phyloP scores from a whole-genome alignment of 2,888 invertebrate genomes.

The Macroteleia sp. region DNA sequence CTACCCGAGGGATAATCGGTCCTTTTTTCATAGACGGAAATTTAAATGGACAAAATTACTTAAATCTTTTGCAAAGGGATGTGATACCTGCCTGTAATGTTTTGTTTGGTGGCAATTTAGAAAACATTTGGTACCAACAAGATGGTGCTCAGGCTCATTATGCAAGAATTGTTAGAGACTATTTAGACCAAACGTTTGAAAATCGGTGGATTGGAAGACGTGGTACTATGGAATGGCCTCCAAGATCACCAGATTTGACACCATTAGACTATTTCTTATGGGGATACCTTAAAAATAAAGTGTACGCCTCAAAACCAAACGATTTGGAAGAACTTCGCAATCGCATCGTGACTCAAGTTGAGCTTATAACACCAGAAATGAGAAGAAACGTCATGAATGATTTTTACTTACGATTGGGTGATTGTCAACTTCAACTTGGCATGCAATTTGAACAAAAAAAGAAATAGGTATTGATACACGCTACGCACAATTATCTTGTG shows the following conservation, averaged over 20 bases:
- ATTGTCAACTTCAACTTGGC: no score
- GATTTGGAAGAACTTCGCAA: no score
- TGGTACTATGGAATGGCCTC: slow-evolving; percentile 24
- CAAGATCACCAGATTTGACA: slow-evolving; percentile 47
- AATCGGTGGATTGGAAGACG: slow-evolving; percentile 33
- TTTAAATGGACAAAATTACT: slow-evolving; percentile 33
- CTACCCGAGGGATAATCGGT: slow-evolving; percentile 20
- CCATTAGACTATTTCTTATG: no score
- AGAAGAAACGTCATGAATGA: no score
- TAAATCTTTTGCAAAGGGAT: slow-evolving; percentile 17
- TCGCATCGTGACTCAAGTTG: no score
- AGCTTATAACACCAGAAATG: no score
- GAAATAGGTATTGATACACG: no score
- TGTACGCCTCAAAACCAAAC: no score
- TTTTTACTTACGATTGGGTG: no score
- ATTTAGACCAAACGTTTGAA: slow-evolving; percentile 20
- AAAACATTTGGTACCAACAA: slow-evolving; percentile 47
- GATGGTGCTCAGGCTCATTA: slow-evolving; percentile 50
- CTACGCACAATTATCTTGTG: no score
- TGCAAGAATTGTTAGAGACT: slow-evolving; percentile 19
- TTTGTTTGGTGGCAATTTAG: slow-evolving; percentile 3
- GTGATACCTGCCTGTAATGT: slow-evolving; percentile 15
- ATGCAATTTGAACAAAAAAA: no score
- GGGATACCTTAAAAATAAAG: no score
- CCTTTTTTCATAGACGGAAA: slow-evolving; percentile 45